These are phyloP conservation scores for Schizothorax lantsangensis DNA, from an alignment of 2,797 vertebrate genomes.

Conservation along the genomic window DNA sequence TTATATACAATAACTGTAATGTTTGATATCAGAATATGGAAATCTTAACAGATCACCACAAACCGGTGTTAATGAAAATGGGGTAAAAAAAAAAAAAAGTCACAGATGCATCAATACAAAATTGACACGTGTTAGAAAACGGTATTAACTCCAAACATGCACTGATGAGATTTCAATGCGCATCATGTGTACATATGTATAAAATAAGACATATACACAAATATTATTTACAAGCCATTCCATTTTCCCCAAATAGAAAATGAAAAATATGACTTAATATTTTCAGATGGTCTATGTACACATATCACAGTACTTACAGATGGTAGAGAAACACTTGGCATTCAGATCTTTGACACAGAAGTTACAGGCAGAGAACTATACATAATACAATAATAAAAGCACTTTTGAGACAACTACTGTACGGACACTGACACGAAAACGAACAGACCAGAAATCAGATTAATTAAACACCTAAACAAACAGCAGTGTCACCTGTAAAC, in stretches of 20 bases:
- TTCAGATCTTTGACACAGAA: constrained; percentile 9
- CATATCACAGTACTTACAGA: constrained; percentile 15
- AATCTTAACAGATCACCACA: not conserved
- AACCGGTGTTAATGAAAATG: not conserved
- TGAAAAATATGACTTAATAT: constrained; percentile 46
- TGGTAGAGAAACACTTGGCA: constrained; percentile 18
- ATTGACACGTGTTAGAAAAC: constrained; percentile 1
- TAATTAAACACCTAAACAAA: not conserved
- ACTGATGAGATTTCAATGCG: constrained; percentile 36
- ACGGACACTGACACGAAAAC: not conserved
- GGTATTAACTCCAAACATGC: not conserved
- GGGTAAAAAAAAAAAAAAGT: not conserved
- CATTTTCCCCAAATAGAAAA: constrained; percentile 66
- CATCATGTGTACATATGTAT: constrained; percentile 69
- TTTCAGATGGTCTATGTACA: constrained; percentile 4
- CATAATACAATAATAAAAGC: constrained; percentile 48
- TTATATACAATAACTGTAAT: constrained; percentile 69
- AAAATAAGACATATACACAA: constrained; percentile 72
- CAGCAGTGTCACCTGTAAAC: constrained; percentile 26
- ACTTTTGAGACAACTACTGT: not conserved
- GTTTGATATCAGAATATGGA: not conserved
- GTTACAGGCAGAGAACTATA: constrained; percentile 16
- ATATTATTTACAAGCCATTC: constrained; percentile 57
- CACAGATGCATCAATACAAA: constrained; percentile 5
- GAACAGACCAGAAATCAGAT: constrained; percentile 7